Base-by-base conservation (phyloP, 2,113 vertebrate species). In the Alligator sinensis region DNA sequence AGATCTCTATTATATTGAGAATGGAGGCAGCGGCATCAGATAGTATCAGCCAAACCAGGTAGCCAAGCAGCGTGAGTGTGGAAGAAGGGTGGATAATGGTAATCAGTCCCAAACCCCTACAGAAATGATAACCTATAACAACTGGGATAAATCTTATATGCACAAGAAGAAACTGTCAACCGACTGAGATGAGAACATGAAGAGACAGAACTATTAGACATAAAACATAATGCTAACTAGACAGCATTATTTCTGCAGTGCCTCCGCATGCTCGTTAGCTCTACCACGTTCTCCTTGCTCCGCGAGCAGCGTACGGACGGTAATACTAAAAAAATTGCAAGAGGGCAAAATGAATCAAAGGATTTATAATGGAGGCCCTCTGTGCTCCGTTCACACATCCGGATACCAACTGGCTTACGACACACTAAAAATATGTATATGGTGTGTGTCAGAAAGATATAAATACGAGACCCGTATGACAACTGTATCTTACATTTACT, bases 91-190 rank as follows among this genome's bases (percentile, higher is more conserved):
- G 89, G 87, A 59, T 89, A 96, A 92, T 54, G 84, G 88, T 94
- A 96, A 87, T 93, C 89, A 91, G 86, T 25, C 75, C 82, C 90
- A 91, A 94, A 92, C 91, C 93, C 87, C 90, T 59, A 72, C 79
- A 92, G 93, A 91, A 38, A 47, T 27, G 79, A 94, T 72, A 91
- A 95, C 86, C 87, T 87, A 82, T 3, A 1, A 30, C 89, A 80
- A 59, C 83, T 58, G 87, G 77, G 88, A 34, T 38, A 54, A 28
- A 81, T 88, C 80, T 18, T 12, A 77, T 15, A 24, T 3, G 47
- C 84, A 83, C 55, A 92, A 88, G 92, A 77, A 88, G 27, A 34
- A 91, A 91, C 70, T 74, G 81, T 62, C 84, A 92, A 30, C 77
- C 87, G 81, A 95, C 82, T 70, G 88, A 95, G 80, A 94, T 75